Conservation (phyloP, 2,888 invertebrate genomes). For the Leucozona laternaria region DNA sequence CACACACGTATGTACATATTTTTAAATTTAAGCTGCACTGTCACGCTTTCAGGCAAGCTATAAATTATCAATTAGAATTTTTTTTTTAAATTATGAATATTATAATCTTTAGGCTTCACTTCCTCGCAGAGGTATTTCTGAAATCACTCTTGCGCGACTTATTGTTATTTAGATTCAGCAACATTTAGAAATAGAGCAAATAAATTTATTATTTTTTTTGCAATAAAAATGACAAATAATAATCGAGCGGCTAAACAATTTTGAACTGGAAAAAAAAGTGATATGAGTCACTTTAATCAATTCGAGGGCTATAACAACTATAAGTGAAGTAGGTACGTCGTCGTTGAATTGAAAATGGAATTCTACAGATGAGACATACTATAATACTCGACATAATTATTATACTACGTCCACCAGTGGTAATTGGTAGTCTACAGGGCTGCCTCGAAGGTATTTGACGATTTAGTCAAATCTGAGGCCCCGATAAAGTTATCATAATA, state of each 20-base stretch:
- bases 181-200: constrained; percentile 52
- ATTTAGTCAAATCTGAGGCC: too few species aligned
- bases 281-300: constrained; percentile 65
- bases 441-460: not conserved
- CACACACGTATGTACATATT: too few species aligned
- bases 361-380: constrained; percentile 43
- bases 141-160: not conserved
- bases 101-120: constrained; percentile 12
- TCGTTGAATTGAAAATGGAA: constrained; percentile 25
- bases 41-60: too few species aligned
- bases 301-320: constrained; percentile 38
- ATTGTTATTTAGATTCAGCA: constrained; percentile 1
- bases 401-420: constrained; percentile 1
- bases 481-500: too few species aligned
- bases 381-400: constrained; percentile 43
- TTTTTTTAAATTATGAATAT: constrained; percentile 6
- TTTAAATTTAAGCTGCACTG: too few species aligned
- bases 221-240: constrained; percentile 33
- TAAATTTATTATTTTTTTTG: constrained; percentile 26
- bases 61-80: not conserved
- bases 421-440: not conserved
- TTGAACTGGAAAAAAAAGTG: not conserved
- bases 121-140: not conserved
- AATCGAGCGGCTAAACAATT: constrained; percentile 10
- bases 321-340: not conserved